Conservation (phyloP, 1,140 invertebrate genomes). For the Pectinophora gossypiella region DNA sequence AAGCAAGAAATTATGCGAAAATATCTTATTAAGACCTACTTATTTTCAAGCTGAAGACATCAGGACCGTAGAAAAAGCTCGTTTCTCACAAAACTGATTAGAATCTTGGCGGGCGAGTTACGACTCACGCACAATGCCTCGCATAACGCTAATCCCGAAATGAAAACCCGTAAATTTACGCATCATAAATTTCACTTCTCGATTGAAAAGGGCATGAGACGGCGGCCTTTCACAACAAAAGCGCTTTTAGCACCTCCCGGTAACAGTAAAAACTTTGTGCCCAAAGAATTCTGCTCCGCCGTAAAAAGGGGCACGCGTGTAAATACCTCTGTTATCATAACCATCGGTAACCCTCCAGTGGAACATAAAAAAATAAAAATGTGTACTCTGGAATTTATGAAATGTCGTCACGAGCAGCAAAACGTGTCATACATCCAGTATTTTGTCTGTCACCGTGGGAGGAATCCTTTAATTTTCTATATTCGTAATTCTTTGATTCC, state of each 20-base stretch:
- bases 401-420: not conserved
- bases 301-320: not conserved
- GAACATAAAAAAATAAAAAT: not conserved
- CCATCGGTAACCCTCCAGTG: not conserved
- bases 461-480: not conserved
- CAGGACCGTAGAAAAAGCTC: no score
- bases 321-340: slow-evolving; percentile 3
- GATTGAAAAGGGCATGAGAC: slow-evolving; percentile 33
- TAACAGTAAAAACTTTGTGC: slow-evolving; percentile 18
- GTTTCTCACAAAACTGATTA: not conserved
- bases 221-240: slow-evolving; percentile 39
- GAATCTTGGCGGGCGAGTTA: not conserved
- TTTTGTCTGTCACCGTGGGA: not conserved
- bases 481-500: not conserved
- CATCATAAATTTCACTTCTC: slow-evolving; percentile 48
- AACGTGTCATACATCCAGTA: not conserved
- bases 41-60: no score
- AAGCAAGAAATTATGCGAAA: no score
- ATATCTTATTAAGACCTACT: not conserved
- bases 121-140: not conserved
- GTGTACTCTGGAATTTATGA: not conserved
- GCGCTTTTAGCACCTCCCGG: slow-evolving; percentile 33
- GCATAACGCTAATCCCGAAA: slow-evolving; percentile 17
- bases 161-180: slow-evolving; percentile 27
- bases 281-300: not conserved